phyloP scores from a whole-genome alignment of 2,797 vertebrate genomes.

The Aotus griseimembra region DNA sequence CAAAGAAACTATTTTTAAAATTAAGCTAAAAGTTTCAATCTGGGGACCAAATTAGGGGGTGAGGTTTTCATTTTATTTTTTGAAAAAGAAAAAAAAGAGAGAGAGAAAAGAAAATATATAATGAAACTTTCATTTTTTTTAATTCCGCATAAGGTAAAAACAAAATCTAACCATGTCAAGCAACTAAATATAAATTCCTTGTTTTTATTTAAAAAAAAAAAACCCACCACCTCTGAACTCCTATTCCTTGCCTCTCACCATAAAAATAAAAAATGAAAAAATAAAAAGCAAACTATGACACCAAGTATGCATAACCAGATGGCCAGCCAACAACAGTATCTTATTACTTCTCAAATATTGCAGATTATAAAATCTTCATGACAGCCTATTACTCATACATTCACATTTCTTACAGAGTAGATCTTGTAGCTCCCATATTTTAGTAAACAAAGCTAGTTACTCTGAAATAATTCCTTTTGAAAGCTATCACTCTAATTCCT shows the following conservation, averaged over 20 bases:
- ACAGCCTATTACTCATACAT: slow-evolving; percentile 42
- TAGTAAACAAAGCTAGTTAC: slow-evolving; percentile 56
- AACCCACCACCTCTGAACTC: slow-evolving; percentile 32
- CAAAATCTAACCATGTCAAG: slow-evolving; percentile 22
- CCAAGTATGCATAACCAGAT: slow-evolving; percentile 61
- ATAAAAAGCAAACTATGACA: slow-evolving; percentile 43
- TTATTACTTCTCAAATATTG: slow-evolving; percentile 66
- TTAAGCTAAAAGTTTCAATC: not conserved
- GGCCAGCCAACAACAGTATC: slow-evolving; percentile 67
- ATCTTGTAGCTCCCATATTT: slow-evolving; percentile 18
- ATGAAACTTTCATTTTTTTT: not conserved
- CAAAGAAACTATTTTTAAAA: slow-evolving; percentile 24
- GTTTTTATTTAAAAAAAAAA: not conserved
- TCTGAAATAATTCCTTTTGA: slow-evolving; percentile 37
- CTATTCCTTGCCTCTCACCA: slow-evolving; percentile 25
- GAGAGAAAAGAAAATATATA: not conserved
- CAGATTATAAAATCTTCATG: slow-evolving; percentile 64
- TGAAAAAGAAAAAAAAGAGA: not conserved
- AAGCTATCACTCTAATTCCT: slow-evolving; percentile 4
- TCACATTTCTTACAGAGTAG: slow-evolving; percentile 22
- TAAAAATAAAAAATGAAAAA: slow-evolving; percentile 43
- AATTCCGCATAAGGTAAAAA: not conserved
- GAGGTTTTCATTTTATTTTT: slow-evolving; percentile 40
- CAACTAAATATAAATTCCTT: slow-evolving; percentile 37
- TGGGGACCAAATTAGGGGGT: slow-evolving; percentile 1